Conservation (phyloP, 2,113 vertebrate genomes). For the Tringa solitaria region DNA sequence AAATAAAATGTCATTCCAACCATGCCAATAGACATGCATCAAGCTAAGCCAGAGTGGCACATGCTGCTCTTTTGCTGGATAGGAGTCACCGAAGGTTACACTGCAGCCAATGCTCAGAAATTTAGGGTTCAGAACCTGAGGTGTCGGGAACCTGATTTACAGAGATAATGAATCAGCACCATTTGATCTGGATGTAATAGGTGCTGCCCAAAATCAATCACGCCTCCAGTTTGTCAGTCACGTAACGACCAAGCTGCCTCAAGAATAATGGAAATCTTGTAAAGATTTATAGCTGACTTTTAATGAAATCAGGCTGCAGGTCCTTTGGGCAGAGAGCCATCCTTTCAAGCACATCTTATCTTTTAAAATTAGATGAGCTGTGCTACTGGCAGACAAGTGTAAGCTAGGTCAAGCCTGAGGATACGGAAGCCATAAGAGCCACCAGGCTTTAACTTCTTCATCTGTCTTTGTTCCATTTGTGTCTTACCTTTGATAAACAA, state of each 20-base stretch:
- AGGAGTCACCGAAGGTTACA: not conserved
- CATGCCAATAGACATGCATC: not conserved
- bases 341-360: not conserved
- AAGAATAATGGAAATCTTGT: not conserved
- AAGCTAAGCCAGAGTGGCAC: not conserved
- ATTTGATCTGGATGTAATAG: not conserved
- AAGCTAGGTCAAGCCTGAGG: not conserved
- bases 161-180: not conserved
- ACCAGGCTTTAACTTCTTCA: not conserved
- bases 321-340: not conserved
- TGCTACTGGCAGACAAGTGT: not conserved
- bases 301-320: not conserved
- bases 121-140: not conserved
- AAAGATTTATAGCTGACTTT: conserved; percentile 6
- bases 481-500: not conserved
- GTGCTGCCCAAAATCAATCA: not conserved
- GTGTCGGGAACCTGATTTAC: not conserved
- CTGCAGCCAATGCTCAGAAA: not conserved
- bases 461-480: not conserved
- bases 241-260: not conserved
- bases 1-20: not conserved
- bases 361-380: not conserved
- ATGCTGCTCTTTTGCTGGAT: not conserved
- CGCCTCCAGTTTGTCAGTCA: not conserved
- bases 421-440: not conserved